These are phyloP conservation scores for Hypotaenidia okinawae DNA, from an alignment of 2,797 vertebrate genomes.

Conservation along the genomic window DNA sequence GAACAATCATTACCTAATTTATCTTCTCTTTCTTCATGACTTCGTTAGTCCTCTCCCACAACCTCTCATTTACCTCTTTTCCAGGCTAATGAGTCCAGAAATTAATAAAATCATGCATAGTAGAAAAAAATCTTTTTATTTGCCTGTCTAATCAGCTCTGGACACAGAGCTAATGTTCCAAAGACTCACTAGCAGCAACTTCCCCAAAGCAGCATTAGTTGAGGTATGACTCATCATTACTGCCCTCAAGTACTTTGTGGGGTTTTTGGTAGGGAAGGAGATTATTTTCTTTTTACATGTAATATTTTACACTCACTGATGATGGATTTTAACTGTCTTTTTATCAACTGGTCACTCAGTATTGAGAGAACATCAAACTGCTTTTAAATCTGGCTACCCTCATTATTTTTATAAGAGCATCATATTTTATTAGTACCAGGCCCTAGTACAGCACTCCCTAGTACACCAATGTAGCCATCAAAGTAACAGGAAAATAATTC, in stretches of 20 bases:
- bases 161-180: neutral
- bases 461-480: neutral
- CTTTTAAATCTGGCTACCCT: neutral
- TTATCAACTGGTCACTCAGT: neutral
- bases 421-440: neutral
- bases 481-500: neutral
- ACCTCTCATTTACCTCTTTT: conserved; percentile 41
- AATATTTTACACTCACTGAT: neutral
- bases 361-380: neutral
- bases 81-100: neutral
- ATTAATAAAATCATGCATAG: conserved; percentile 30
- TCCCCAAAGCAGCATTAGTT: neutral
- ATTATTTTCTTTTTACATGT: neutral
- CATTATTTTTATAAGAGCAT: neutral
- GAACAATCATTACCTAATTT: conserved; percentile 12
- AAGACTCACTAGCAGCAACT: neutral
- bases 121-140: conserved; percentile 32
- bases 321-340: neutral
- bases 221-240: neutral
- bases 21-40: neutral
- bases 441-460: neutral
- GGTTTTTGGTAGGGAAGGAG: neutral
- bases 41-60: neutral
- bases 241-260: neutral
- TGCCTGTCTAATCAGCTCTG: conserved; percentile 13